Evolutionary conservation across 2,113 vertebrate species (phyloP), one percentile per base, ranked within the genome.

Genomic region (Regulus satrapa): DNA sequence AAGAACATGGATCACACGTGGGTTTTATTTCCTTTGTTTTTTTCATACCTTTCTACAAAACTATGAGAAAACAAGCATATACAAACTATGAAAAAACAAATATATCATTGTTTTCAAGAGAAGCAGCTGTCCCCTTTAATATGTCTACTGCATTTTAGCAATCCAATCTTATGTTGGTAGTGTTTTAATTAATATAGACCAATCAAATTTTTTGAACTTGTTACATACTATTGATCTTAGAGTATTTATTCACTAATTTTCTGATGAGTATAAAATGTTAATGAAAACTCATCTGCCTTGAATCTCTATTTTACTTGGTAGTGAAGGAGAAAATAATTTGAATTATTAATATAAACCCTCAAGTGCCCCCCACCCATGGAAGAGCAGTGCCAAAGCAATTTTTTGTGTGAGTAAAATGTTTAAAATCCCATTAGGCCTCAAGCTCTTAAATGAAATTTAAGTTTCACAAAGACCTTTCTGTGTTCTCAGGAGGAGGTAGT

Each of bases 181-280:
- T 5, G 25, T 58, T 89, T 75, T 48, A 72, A 58, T 77, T 62
- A 36, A 62, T 26, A 56, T 16, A 69, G 5, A 14, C 4, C 16
- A 59, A 46, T 73, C 43, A 71, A 34, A 14, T 20, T 45, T 17
- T 43, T 67, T 77, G 3, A 13, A 66, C 6, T 71, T 62, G 62
- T 55, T 52, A 14, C 3, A 26, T 69, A 4, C 38, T 88, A 88
- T 32, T 72, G n/a, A 75, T 72, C 78, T 64, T 82, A 32, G 71
- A 86, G 17, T 68, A 68, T 89, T 92, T 88, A 64, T 82, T 89
- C 40, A 36, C 43, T 88, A 48, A 5, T 76, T 85, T 92, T 83
- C 63, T 89, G 15, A 68, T 6, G 5, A 41, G 4, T 49, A 46
- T 64, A 75, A 64, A 63, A 67, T 54, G 78, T 45, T 78, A 74